Percentiles rank a stretch among this genome's conserved stretches.
phyloP scores from a whole-genome alignment of 2,113 vertebrate genomes.

The Pithys albifrons region DNA sequence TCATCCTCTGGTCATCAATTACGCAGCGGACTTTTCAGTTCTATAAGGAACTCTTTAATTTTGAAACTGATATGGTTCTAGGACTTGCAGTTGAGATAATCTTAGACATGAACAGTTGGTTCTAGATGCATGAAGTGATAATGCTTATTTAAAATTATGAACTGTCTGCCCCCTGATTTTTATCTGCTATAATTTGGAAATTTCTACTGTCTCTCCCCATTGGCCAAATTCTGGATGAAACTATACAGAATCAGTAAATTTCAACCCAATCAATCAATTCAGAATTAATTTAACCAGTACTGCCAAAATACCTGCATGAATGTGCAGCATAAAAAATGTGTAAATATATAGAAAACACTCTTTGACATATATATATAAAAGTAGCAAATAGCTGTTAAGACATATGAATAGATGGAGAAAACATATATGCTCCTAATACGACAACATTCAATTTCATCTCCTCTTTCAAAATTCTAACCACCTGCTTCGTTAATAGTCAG shows the following conservation, averaged over 20 bases:
- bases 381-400: not conserved
- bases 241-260: not conserved
- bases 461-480: slow-evolving; percentile 20
- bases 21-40: not conserved
- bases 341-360: not conserved
- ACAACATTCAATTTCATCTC: not conserved
- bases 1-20: not conserved
- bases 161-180: not conserved
- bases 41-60: not conserved
- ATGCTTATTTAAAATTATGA: not conserved
- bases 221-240: not conserved
- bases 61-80: not conserved
- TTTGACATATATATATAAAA: not conserved
- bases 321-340: not conserved
- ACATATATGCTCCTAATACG: not conserved
- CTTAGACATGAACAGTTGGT: not conserved
- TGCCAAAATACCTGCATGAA: not conserved
- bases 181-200: slow-evolving; percentile 1
- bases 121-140: slow-evolving; percentile 6
- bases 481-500: not conserved
- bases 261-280: not conserved
- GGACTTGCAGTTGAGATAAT: not conserved
- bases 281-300: not conserved
- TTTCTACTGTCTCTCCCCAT: not conserved
- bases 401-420: not conserved